phyloP scores from a whole-genome alignment of 2,888 invertebrate genomes.

The Deroplatys truncata region DNA sequence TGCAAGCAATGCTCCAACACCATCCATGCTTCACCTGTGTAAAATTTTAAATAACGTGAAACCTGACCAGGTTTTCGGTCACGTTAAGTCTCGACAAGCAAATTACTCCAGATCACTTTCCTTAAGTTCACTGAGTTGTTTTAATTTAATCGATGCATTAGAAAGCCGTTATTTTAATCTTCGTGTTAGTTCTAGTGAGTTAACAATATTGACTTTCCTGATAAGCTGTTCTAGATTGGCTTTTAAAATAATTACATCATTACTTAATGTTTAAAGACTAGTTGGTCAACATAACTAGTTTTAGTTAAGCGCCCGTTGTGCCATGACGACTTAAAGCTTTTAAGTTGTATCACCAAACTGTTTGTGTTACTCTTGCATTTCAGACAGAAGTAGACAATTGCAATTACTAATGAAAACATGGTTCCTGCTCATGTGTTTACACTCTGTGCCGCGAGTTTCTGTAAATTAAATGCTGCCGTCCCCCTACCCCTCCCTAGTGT shows the following conservation, averaged over 20 bases:
- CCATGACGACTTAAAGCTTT: neutral
- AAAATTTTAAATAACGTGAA: too few relatives aligned
- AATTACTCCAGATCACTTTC: too few relatives aligned
- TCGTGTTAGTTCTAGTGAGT: neutral
- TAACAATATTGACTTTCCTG: neutral
- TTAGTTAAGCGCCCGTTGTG: neutral
- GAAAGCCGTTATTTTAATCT: neutral
- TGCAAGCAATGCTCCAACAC: too few relatives aligned
- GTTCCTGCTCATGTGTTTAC: slow-evolving; percentile 4
- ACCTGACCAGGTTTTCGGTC: too few relatives aligned
- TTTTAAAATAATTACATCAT: neutral
- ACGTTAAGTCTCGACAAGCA: neutral
- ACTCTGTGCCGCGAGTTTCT: slow-evolving; percentile 3
- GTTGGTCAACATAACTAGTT: too few relatives aligned
- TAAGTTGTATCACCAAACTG: neutral
- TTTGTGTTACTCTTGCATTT: slow-evolving; percentile 13
- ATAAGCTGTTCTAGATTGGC: neutral
- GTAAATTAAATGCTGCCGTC: slow-evolving; percentile 10
- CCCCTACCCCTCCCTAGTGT: neutral
- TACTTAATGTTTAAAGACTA: neutral
- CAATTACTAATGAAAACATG: slow-evolving; percentile 17
- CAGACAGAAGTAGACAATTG: slow-evolving; percentile 15
- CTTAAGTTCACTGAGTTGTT: neutral
- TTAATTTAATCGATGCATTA: neutral
- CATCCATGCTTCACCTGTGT: too few relatives aligned